A percentile compares a stretch with the other conserved stretches of the same genome.
Evolutionary conservation across 2,888 invertebrate species (phyloP).

Genomic region (Oasisia sp.): DNA sequence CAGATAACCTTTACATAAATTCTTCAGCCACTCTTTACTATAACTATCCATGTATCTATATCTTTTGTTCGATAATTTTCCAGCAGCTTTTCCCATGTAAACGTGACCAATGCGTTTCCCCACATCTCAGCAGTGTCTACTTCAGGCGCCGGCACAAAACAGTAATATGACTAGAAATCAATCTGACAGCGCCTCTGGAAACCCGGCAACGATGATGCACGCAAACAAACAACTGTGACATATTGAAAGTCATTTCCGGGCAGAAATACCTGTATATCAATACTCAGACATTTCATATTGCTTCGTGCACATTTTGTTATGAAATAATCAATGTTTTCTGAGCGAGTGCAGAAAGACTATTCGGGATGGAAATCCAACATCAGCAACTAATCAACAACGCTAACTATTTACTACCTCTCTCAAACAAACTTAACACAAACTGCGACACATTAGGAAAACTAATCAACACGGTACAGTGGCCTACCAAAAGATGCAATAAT

Average conservation of each 20-base stretch:
- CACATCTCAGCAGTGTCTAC: neutral
- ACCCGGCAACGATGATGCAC: neutral
- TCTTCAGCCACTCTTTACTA: neutral
- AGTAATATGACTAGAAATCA: neutral
- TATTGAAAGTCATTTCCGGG: slow-evolving; percentile 4
- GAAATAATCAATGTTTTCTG: neutral
- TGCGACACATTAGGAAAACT: neutral
- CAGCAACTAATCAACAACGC: neutral
- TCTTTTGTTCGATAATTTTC: neutral
- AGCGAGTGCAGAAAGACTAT: neutral
- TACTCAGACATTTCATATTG: neutral
- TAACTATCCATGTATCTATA: neutral
- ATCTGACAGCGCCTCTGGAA: neutral
- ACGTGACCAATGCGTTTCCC: neutral
- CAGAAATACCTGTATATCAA: slow-evolving; percentile 6
- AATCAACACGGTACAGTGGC: neutral
- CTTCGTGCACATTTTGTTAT: neutral
- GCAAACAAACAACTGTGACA: slow-evolving; percentile 9
- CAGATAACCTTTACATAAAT: neutral
- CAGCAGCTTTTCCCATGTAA: neutral
- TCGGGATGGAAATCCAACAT: neutral
- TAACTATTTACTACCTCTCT: neutral
- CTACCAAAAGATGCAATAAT: neutral
- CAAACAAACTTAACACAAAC: neutral
- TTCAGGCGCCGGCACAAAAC: neutral